Evolutionary conservation across 2,797 vertebrate genomes (phyloP), one percentile per base, ranked within the genome.

Genomic region (Melanitta fusca): DNA sequence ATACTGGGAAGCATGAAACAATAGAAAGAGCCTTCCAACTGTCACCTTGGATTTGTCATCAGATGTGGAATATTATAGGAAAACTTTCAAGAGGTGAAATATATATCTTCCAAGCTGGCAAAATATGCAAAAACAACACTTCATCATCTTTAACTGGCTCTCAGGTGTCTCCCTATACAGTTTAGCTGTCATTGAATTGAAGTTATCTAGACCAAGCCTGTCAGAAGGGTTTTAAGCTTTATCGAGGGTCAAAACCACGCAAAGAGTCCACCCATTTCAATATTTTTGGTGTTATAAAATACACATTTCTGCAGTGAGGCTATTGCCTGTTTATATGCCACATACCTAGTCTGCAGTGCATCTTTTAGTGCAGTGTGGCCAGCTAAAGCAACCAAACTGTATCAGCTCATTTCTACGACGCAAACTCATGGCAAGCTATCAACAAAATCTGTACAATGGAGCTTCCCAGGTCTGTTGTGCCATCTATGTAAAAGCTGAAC

Each of bases 21-120:
- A 96, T 80, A 71, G 95, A 78, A 85, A 47, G 85, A 81, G 22
- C 15, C 84, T 94, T 97, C 91, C 95, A 97, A 87, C 80, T 95
- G 94, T 92, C 95, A 94, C 91, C 93, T 96, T 95, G 53, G 36
- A 84, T 97, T 97, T 96, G 83, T 95, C 84, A 97, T 96, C 80
- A 97, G 88, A 95, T 88, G 85, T 53, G 93, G 93, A 94, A 94
- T 96, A 92, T 70, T 91, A 89, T 22, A 43, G 74, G 45, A 96
- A 93, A 88, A 83, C 88, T 91, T 96, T 88, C 51, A 94, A 90
- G 82, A 96, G 68, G 80, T 88, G 84, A 96, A 96, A 96, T 80
- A 66, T 12, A 70, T 90, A 90, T 94, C 78, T 95, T 96, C 91
- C 89, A 91, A 94, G 96, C 93, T 90, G 74, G 74, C 80, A 93